phyloP scores from a whole-genome alignment of 2,797 vertebrate genomes.

The Pseudochirops cupreus region DNA sequence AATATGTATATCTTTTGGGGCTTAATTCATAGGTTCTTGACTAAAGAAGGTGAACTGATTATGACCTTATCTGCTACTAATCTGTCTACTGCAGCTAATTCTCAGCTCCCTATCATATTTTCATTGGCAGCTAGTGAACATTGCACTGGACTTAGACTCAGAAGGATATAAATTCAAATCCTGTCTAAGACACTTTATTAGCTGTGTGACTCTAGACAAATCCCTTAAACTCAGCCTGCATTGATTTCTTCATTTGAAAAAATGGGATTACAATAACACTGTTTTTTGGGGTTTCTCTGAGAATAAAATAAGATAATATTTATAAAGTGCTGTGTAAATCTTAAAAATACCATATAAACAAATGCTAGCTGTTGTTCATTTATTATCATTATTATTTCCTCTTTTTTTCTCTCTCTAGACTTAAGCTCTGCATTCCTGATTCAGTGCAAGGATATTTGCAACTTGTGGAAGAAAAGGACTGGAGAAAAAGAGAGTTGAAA shows the following conservation, averaged over 20 bases:
- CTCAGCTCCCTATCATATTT: background rate
- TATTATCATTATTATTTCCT: background rate
- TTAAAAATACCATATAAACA: background rate
- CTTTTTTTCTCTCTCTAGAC: background rate
- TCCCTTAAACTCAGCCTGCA: background rate
- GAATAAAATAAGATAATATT: background rate
- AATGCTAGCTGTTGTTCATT: background rate
- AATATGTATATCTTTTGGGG: background rate
- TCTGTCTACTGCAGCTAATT: background rate
- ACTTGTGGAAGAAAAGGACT: background rate
- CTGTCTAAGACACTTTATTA: background rate
- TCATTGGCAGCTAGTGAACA: background rate
- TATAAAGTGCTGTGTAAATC: background rate
- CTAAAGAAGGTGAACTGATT: background rate
- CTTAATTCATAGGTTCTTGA: background rate
- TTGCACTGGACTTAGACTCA: background rate
- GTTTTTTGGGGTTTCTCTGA: background rate
- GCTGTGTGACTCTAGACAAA: background rate
- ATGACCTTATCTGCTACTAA: background rate
- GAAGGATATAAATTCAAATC: background rate
- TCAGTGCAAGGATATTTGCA: background rate
- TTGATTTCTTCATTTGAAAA: background rate
- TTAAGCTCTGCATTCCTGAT: background rate
- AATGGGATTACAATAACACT: background rate
- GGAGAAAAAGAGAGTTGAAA: background rate